These are phyloP conservation scores for Himalopsyche anomala DNA, from an alignment of 2,888 invertebrate species.

Conservation along the genomic window DNA sequence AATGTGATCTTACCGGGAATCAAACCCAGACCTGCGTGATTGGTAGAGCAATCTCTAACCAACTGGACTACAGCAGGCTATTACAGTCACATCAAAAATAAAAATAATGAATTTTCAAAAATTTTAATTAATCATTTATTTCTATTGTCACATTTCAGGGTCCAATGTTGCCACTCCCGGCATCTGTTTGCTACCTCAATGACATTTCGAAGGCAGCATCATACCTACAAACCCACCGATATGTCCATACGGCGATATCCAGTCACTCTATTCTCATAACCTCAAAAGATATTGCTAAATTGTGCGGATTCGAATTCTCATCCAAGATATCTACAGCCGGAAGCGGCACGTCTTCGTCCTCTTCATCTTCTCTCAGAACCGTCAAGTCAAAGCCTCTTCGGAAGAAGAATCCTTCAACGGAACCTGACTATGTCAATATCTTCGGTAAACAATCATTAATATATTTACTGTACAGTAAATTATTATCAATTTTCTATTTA, in stretches of 20 bases:
- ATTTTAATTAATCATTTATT: background rate
- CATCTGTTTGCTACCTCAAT: slow-evolving; percentile 72
- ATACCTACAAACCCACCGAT: slow-evolving; percentile 75
- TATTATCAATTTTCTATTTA: no score
- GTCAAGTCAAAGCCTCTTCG: slow-evolving; percentile 54
- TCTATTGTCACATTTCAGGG: slow-evolving; percentile 68
- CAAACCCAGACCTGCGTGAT: no score
- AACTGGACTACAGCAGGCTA: no score
- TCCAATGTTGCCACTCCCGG: slow-evolving; percentile 72
- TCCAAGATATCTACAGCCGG: slow-evolving; percentile 61
- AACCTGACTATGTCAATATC: slow-evolving; percentile 75
- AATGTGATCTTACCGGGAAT: no score
- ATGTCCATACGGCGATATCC: slow-evolving; percentile 73
- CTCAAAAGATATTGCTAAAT: slow-evolving; percentile 72
- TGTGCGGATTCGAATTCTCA: slow-evolving; percentile 73
- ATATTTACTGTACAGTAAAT: background rate
- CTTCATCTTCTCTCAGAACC: background rate
- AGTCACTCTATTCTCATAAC: slow-evolving; percentile 74
- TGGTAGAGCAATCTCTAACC: no score
- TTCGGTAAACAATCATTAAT: slow-evolving; percentile 69
- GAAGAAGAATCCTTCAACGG: slow-evolving; percentile 67
- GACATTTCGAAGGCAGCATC: slow-evolving; percentile 74
- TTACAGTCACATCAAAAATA: no score
- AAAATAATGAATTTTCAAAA: no score
- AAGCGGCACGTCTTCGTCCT: background rate